Conservation (phyloP, 1,140 invertebrate species). For the Cheumatopsyche charites region DNA sequence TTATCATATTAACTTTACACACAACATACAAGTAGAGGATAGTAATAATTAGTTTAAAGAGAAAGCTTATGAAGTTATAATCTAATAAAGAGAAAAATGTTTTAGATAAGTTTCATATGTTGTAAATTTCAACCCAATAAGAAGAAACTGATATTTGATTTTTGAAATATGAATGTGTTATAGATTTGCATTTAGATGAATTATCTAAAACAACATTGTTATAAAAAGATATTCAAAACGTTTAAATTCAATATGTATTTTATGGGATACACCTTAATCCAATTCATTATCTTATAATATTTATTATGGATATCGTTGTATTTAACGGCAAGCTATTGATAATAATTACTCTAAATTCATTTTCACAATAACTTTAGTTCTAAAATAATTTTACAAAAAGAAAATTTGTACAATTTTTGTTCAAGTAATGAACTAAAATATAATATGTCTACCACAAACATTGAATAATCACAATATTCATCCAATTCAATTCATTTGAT, state of each 20-base stretch:
- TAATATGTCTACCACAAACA: too few relatives aligned
- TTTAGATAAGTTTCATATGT: neutral
- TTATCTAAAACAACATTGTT: neutral
- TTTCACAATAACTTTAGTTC: neutral
- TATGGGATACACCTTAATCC: too few relatives aligned
- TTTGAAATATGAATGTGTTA: neutral
- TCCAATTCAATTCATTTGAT: too few relatives aligned
- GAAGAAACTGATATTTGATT: neutral
- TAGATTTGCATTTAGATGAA: neutral
- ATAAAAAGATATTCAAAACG: neutral
- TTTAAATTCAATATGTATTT: too few relatives aligned
- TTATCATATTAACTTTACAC: slow-evolving; percentile 6
- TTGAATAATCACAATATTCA: neutral
- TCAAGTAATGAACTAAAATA: neutral
- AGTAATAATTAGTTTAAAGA: slow-evolving; percentile 10
- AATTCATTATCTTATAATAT: neutral
- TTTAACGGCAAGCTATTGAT: neutral
- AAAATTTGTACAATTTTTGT: too few relatives aligned
- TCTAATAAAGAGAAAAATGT: slow-evolving; percentile 17
- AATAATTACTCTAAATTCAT: neutral
- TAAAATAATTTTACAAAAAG: neutral
- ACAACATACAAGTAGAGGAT: slow-evolving; percentile 14
- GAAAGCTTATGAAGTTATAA: slow-evolving; percentile 15
- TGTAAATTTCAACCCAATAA: neutral
- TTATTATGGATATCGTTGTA: neutral